A percentile compares a stretch with the other conserved stretches of the same genome.
phyloP scores from a whole-genome alignment of 1,140 invertebrate species.

The Papilio polyxenes region DNA sequence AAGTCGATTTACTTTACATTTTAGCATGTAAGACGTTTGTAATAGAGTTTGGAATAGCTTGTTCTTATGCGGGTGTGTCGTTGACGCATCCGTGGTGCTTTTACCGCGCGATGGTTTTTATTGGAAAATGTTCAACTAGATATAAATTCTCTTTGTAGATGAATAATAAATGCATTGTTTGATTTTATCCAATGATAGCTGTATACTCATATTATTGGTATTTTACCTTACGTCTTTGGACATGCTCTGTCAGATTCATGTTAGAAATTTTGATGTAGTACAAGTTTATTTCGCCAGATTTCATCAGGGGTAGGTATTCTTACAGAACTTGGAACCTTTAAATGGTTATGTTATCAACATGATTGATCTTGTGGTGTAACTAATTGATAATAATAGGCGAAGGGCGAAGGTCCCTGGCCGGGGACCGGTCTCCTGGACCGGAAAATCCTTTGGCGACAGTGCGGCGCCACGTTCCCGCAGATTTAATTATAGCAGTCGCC shows the following conservation, averaged over 20 bases:
- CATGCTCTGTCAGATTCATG: background rate
- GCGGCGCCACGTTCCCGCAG: constrained; percentile 33
- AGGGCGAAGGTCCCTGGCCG: constrained; percentile 32
- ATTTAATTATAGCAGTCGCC: constrained; percentile 38
- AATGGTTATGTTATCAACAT: background rate
- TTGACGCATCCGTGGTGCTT: constrained; percentile 26
- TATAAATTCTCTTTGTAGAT: constrained; percentile 20
- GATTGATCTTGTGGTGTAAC: background rate
- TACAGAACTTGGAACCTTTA: too few relatives aligned
- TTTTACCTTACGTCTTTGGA: background rate
- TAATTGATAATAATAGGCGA: constrained; percentile 22
- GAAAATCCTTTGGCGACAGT: constrained; percentile 50
- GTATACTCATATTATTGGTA: background rate
- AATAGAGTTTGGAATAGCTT: background rate
- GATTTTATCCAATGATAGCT: background rate
- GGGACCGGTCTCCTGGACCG: constrained; percentile 50
- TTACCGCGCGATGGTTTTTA: constrained; percentile 31
- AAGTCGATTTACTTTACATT: background rate
- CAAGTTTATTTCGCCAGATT: background rate
- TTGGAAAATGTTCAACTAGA: constrained; percentile 27
- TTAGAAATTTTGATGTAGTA: background rate
- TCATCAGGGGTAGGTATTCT: too few relatives aligned
- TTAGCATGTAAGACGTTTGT: background rate
- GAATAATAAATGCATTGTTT: constrained; percentile 25
- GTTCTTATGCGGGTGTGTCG: background rate